Evolutionary conservation across 2,888 invertebrate genomes (phyloP).

Genomic region (Drosophila merina): DNA sequence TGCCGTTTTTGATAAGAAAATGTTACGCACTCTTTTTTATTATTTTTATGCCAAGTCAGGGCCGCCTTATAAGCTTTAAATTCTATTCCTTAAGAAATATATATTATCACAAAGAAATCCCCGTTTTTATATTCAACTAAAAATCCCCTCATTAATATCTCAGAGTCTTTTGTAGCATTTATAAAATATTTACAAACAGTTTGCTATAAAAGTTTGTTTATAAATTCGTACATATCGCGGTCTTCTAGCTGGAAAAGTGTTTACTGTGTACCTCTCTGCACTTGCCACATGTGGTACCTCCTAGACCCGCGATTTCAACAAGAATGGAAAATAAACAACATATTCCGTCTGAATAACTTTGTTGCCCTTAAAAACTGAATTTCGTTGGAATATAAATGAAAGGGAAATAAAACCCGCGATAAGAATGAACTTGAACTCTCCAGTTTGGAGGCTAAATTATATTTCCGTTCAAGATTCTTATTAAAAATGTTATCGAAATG

Average conservation of each 20-base stretch:
- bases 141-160: slow-evolving; percentile 2
- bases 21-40: slow-evolving; percentile 48
- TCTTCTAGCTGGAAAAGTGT: slow-evolving; percentile 26
- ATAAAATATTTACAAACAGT: slow-evolving; percentile 32
- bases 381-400: not conserved
- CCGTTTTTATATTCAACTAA: not conserved
- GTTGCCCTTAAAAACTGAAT: slow-evolving; percentile 15
- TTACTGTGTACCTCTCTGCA: slow-evolving; percentile 33
- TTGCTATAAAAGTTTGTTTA: slow-evolving; percentile 28
- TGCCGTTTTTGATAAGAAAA: slow-evolving; percentile 55
- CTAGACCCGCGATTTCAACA: slow-evolving; percentile 9
- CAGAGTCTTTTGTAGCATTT: slow-evolving; percentile 7
- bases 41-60: slow-evolving; percentile 27
- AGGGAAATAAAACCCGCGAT: slow-evolving; percentile 2
- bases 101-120: not conserved
- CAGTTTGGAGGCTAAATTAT: not conserved
- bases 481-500: not conserved
- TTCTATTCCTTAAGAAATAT: not conserved
- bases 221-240: not conserved
- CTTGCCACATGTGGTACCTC: slow-evolving; percentile 23
- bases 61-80: slow-evolving; percentile 2
- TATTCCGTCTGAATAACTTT: slow-evolving; percentile 18
- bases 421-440: slow-evolving; percentile 36
- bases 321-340: slow-evolving; percentile 32
- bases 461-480: slow-evolving; percentile 2